Conservation (phyloP, 2,888 invertebrate genomes). For the Piscicola geometra region DNA sequence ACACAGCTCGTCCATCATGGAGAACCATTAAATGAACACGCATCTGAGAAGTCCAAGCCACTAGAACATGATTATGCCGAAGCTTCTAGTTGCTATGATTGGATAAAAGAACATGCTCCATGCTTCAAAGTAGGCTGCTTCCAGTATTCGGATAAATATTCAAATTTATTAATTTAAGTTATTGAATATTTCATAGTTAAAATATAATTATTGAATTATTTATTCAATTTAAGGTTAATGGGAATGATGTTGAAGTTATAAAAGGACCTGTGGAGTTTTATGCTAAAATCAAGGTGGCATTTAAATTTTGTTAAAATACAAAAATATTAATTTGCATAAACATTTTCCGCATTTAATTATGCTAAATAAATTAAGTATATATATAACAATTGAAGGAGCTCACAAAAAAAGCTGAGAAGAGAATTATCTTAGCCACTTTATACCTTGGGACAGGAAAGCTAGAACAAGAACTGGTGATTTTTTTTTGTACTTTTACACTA, state of each 20-base stretch:
- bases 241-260: constrained; percentile 49
- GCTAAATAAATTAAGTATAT: too few species aligned
- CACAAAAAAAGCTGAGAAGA: constrained; percentile 48
- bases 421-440: constrained; percentile 71
- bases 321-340: too few species aligned
- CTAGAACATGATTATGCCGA: not conserved
- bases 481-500: constrained; percentile 52
- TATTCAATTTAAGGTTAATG: constrained; percentile 43
- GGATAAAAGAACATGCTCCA: constrained; percentile 36
- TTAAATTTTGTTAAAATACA: not conserved
- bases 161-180: too few species aligned
- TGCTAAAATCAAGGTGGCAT: constrained; percentile 50
- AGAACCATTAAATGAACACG: not conserved
- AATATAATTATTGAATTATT: not conserved
- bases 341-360: too few species aligned
- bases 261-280: constrained; percentile 52
- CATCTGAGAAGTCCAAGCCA: not conserved
- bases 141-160: too few species aligned
- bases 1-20: not conserved
- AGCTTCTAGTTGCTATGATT: constrained; percentile 10
- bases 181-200: too few species aligned
- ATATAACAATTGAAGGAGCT: constrained; percentile 31
- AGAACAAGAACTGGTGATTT: constrained; percentile 69
- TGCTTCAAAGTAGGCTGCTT: constrained; percentile 43
- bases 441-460: constrained; percentile 84